Percentiles rank a stretch among this genome's conserved stretches.
These are phyloP conservation scores for Neodontobutis hainanensis DNA, from an alignment of 2,113 vertebrate species.

Conservation along the genomic window DNA sequence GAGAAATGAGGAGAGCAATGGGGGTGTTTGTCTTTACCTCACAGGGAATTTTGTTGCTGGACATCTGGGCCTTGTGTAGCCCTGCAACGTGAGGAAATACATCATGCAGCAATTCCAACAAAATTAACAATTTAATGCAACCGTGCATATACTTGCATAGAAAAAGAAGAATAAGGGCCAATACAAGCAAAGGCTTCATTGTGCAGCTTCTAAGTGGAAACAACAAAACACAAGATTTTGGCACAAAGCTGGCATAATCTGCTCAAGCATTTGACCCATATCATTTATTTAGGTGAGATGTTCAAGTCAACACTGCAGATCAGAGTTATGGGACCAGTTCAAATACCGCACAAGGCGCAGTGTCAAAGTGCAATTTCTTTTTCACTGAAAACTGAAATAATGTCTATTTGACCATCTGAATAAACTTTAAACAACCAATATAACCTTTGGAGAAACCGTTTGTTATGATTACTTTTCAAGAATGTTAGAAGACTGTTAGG, in stretches of 20 bases:
- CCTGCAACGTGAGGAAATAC: constrained; percentile 43
- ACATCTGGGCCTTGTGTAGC: constrained; percentile 49
- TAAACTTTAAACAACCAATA: too few relatives aligned
- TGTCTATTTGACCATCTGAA: too few relatives aligned
- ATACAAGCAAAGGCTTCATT: constrained; percentile 58
- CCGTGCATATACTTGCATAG: constrained; percentile 58
- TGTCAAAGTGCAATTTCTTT: too few relatives aligned
- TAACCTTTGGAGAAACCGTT: too few relatives aligned
- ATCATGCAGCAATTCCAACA: constrained; percentile 5
- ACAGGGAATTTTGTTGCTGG: constrained; percentile 19
- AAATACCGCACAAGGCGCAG: too few relatives aligned
- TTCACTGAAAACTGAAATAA: too few relatives aligned
- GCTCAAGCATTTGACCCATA: background rate
- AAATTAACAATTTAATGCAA: constrained; percentile 1
- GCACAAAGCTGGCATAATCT: constrained; percentile 7
- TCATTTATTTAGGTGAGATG: background rate
- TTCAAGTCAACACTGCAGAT: background rate
- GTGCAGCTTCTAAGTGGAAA: constrained; percentile 18
- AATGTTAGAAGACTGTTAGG: too few relatives aligned
- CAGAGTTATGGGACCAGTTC: background rate
- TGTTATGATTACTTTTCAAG: too few relatives aligned
- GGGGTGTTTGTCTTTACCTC: constrained; percentile 38
- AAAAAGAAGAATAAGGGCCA: constrained; percentile 50
- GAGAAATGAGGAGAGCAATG: too few relatives aligned
- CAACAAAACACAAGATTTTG: constrained; percentile 1